Base-by-base conservation (phyloP, 2,797 vertebrate species). In the Anguilla megastoma region DNA sequence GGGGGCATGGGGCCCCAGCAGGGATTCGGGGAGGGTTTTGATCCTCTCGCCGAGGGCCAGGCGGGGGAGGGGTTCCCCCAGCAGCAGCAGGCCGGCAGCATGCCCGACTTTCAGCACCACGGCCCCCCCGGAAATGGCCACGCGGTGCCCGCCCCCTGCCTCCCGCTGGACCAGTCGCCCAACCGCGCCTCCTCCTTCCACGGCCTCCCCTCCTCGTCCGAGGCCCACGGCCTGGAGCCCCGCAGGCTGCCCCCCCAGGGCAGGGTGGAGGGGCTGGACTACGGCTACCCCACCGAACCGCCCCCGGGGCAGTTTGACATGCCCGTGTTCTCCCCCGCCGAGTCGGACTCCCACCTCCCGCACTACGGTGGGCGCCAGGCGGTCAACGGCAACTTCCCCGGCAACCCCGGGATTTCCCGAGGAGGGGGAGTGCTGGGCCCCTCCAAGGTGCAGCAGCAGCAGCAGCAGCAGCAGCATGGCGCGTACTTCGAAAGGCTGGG, bases 181-280 rank as follows among this genome's bases (percentile, higher is more conserved):
- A 99, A 98, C 94, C 97, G 98, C 69, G 98, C 98, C 21, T 97
- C 98, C 89, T 98, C 98, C 88, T 99, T 99, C 91, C 98, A 99
- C 5, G 98, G 97, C 87, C 96, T 99, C 92, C 97, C 98, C 0
- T 96, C 98, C 84, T 97, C 98, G 79, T 96, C 97, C 5, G 98
- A 99, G 89, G 95, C 97, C 87, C 98, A 98, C 86, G 95, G 96
- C 89, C 93, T 98, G 91, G 98, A 99, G 93, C 95, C 96, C 92
- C 96, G 97, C 90, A 95, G 98, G 91, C 95, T 98, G 88, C 96
- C 97, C 66, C 96, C 95, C 91, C 97, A 97, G 91, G 97, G 95
- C 89, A 94, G 97, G 45, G 97, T 97, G 30, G 98, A 98, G 89
- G 96, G 97, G 86, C 95, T 98, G 96, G 98, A 99, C 93, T 99